Evolutionary conservation across 2,797 vertebrate genomes (phyloP).

Genomic region (Sphenopsis melanotis): DNA sequence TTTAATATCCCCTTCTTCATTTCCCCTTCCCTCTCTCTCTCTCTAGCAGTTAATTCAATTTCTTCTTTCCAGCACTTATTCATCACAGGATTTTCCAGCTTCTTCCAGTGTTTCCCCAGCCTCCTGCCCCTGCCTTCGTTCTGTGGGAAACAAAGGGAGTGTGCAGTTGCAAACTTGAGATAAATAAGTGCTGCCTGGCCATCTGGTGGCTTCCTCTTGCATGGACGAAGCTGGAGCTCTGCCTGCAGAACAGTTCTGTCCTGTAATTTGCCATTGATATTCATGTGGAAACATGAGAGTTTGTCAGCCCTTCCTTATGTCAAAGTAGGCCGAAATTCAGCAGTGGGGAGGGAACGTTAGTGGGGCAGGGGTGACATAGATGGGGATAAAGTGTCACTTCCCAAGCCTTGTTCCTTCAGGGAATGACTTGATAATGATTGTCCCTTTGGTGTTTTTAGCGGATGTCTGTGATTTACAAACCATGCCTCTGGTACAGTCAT

Average conservation of each 20-base stretch:
- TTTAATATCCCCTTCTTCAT: not conserved
- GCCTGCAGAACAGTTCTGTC: not conserved
- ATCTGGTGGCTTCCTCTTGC: not conserved
- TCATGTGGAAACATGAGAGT: not conserved
- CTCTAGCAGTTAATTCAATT: not conserved
- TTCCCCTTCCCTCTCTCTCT: not conserved
- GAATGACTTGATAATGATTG: not conserved
- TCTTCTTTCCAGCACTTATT: not conserved
- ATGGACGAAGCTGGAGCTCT: not conserved
- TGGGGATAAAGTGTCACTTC: not conserved
- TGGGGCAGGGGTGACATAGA: not conserved
- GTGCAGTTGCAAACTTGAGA: not conserved
- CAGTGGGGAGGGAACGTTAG: not conserved
- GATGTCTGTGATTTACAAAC: constrained; percentile 1
- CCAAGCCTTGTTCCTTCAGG: not conserved
- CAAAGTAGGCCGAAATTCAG: not conserved
- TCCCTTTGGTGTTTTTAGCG: not conserved
- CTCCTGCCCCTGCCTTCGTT: not conserved
- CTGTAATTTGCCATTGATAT: not conserved
- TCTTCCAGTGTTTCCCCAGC: not conserved
- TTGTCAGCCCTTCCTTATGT: not conserved
- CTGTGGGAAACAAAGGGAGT: not conserved
- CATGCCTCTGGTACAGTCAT: not conserved
- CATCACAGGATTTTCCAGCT: not conserved
- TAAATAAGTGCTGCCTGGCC: not conserved